A percentile compares a stretch with the other conserved stretches of the same genome.
These are phyloP conservation scores for Scaptomyza cyrtandrae DNA, from an alignment of 2,888 invertebrate genomes.

Conservation along the genomic window DNA sequence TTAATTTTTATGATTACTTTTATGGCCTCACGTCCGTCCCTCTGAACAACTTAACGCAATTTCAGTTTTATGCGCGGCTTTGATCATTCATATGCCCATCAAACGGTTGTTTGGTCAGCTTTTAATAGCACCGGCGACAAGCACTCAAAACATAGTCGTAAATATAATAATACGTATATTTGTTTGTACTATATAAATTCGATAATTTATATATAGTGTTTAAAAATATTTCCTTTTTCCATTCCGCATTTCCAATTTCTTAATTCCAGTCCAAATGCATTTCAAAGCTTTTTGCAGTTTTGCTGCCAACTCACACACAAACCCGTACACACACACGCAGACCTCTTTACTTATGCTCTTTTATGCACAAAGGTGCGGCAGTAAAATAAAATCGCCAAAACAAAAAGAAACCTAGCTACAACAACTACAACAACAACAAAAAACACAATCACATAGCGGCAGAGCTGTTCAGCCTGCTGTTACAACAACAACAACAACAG, in stretches of 20 bases:
- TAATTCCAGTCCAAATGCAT: neutral
- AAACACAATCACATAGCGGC: slow-evolving; percentile 8
- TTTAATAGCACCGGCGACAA: slow-evolving; percentile 40
- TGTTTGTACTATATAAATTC: no score
- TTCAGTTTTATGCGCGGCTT: slow-evolving; percentile 52
- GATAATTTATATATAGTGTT: no score
- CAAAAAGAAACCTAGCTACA: slow-evolving; percentile 24
- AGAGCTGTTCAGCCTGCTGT: slow-evolving; percentile 17
- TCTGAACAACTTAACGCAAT: slow-evolving; percentile 32
- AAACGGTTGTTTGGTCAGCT: slow-evolving; percentile 40
- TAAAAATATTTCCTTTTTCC: neutral
- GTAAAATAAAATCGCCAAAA: slow-evolving; percentile 35
- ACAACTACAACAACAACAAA: slow-evolving; percentile 26
- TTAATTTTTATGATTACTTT: slow-evolving; percentile 72
- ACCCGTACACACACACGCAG: no score
- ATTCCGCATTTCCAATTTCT: neutral
- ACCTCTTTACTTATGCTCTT: neutral
- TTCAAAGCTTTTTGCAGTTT: slow-evolving; percentile 21
- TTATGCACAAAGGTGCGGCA: slow-evolving; percentile 48
- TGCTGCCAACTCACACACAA: slow-evolving; percentile 4
- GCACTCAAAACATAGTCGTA: slow-evolving; percentile 20
- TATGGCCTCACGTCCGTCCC: slow-evolving; percentile 35
- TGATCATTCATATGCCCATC: slow-evolving; percentile 47
- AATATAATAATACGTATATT: neutral
- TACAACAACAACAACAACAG: slow-evolving; percentile 21